phyloP scores from a whole-genome alignment of 2,888 invertebrate species.

The Netelia virgata region DNA sequence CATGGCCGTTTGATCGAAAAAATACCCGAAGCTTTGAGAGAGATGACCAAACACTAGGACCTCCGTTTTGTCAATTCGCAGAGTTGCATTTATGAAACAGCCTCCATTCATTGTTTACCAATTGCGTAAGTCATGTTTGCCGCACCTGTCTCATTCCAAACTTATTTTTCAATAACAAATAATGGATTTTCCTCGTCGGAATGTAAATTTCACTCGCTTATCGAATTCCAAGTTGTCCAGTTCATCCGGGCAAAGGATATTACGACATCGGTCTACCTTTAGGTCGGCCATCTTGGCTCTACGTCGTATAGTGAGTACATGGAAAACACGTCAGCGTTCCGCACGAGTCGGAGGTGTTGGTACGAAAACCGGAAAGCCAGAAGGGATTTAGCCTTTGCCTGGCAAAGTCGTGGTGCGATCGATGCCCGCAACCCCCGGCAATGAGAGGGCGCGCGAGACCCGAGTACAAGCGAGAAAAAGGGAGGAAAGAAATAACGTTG shows the following conservation, averaged over 20 bases:
- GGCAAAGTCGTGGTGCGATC: slow-evolving; percentile 68
- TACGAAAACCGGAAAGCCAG: slow-evolving; percentile 6
- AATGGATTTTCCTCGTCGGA: slow-evolving; percentile 4
- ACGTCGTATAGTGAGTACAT: neutral
- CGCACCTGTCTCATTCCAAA: neutral
- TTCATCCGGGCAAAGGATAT: neutral
- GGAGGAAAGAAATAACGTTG: slow-evolving; percentile 52
- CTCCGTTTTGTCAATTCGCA: too few species aligned
- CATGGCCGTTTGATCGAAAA: too few species aligned
- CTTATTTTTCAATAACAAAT: neutral
- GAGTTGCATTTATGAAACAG: too few species aligned
- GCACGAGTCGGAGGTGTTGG: neutral
- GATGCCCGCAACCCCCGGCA: slow-evolving; percentile 63
- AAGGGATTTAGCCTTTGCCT: slow-evolving; percentile 56
- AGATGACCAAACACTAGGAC: too few species aligned
- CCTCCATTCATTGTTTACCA: neutral
- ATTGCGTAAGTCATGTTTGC: neutral
- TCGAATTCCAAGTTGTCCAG: neutral
- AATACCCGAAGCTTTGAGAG: too few species aligned
- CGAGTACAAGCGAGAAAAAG: slow-evolving; percentile 24
- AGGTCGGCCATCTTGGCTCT: neutral
- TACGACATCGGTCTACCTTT: neutral
- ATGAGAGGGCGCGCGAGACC: slow-evolving; percentile 56
- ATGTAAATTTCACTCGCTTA: neutral
- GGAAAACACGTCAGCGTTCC: neutral